Base-by-base conservation (phyloP, 2,113 vertebrate genomes). In the Lampris megalopsis region DNA sequence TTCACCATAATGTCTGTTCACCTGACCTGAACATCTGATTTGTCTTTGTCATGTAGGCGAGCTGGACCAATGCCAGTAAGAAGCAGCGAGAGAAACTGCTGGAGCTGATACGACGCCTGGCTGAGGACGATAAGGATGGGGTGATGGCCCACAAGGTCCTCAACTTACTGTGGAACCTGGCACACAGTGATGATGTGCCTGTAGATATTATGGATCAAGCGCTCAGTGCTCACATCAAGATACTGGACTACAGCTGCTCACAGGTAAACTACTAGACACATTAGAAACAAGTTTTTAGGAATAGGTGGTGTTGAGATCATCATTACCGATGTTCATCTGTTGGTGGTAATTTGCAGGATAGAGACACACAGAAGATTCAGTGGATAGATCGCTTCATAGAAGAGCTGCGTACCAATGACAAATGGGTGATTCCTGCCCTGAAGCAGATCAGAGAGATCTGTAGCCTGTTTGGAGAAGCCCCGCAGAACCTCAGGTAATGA, bases 321-420 rank as follows among this genome's bases (percentile, higher is more conserved):
- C 68, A 24, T 58, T 38, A 35, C 62, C 73, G 43, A 82, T 1
- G 1, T 10, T 66, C 10, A 2, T 75, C 69, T 52, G 0, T 57
- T 48, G 50, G 1, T 73, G 54, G 68, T 72, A 3, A 38, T 65
- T 92, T 92, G 75, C 91, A 99, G 98, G 98, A 99, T 90, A 93
- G 98, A 89, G 98, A 99, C 86, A 97, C 98, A 1, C 98, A 99
- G 69, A 99, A 99, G 94, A 98, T 99, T 83, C 98, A 99, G 75
- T 99, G 98, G 98, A 99, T 99, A 88, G 97, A 99, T 92, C 96
- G 97, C 68, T 99, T 99, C 92, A 99, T 99, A 94, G 98, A 99
- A 94, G 98, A 99, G 81, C 94, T 99, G 87, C 97, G 98, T 90
- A 99, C 98, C 87, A 99, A 99, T 90, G 98, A 99, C 91, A 99